phyloP scores from a whole-genome alignment of 2,888 invertebrate species.

The Cremastinae sp. region DNA sequence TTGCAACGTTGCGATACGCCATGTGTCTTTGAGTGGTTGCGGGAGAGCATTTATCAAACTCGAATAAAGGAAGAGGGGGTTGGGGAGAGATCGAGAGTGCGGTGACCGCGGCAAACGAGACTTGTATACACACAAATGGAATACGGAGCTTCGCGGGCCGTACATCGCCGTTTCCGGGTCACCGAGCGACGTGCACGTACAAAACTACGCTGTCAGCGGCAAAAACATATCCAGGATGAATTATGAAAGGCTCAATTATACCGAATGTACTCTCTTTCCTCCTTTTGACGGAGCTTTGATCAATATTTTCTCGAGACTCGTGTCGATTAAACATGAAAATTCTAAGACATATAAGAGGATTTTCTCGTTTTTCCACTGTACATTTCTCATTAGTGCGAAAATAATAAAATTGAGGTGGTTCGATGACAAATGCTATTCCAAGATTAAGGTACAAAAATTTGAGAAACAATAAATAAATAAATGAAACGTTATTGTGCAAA shows the following conservation, averaged over 20 bases:
- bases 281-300: constrained; percentile 4
- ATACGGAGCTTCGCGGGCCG: not conserved
- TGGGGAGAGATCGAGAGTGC: constrained; percentile 16
- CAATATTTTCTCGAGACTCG: not conserved
- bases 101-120: constrained; percentile 16
- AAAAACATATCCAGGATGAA: constrained; percentile 32
- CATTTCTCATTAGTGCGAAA: no score
- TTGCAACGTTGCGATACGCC: constrained; percentile 19
- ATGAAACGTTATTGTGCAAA: no score
- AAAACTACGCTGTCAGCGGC: constrained; percentile 18
- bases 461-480: no score
- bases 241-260: constrained; percentile 49
- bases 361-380: no score
- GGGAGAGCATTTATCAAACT: constrained; percentile 44
- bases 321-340: not conserved
- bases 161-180: constrained; percentile 46
- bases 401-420: no score
- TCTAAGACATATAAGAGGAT: no score
- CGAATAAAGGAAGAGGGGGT: constrained; percentile 30
- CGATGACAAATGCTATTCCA: no score
- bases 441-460: no score
- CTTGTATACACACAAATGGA: no score
- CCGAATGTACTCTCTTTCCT: not conserved
- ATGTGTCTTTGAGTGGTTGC: constrained; percentile 28
- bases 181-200: constrained; percentile 3